Evolutionary conservation across 2,888 invertebrate genomes (phyloP).

Genomic region (Fabriciana adippe): DNA sequence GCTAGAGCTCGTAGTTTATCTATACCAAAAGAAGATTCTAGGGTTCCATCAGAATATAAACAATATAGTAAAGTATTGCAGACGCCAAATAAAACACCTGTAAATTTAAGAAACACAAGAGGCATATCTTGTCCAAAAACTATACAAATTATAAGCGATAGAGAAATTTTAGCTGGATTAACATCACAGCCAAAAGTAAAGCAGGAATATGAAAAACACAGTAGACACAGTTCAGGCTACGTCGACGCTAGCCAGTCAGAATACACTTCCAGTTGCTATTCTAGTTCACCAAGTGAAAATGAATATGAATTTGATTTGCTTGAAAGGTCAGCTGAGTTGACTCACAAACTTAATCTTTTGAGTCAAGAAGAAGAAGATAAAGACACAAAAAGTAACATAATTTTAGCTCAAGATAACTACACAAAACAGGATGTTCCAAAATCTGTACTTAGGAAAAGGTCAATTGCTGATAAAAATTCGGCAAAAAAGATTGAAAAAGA

Average conservation of each 20-base stretch:
- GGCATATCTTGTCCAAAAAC: conserved; percentile 80
- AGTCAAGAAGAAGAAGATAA: conserved; percentile 67
- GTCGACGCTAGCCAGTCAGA: conserved; percentile 79
- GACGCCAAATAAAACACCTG: conserved; percentile 78
- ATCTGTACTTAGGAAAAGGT: conserved; percentile 62
- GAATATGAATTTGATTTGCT: conserved; percentile 77
- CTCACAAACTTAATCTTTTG: conserved; percentile 68
- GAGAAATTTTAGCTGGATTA: conserved; percentile 79
- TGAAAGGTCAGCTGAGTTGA: conserved; percentile 72
- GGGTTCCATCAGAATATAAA: conserved; percentile 63
- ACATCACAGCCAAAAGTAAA: conserved; percentile 64
- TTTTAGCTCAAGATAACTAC: conserved; percentile 50
- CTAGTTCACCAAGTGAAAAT: conserved; percentile 78
- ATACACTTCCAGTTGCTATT: conserved; percentile 78
- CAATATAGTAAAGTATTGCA: conserved; percentile 72
- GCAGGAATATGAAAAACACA: conserved; percentile 59
- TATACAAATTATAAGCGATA: conserved; percentile 76
- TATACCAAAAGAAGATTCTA: conserved; percentile 77
- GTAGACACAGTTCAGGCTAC: conserved; percentile 73
- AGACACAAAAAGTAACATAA: conserved; percentile 54
- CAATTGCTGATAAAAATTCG: conserved; percentile 51
- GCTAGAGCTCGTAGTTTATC: conserved; percentile 76
- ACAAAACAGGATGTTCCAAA: conserved; percentile 46
- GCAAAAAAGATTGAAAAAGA: conserved; percentile 49
- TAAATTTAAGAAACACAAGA: conserved; percentile 60